Evolutionary conservation across 2,888 invertebrate species (phyloP), one percentile per base, ranked within the genome.

Genomic region (Leucophenga maculata): DNA sequence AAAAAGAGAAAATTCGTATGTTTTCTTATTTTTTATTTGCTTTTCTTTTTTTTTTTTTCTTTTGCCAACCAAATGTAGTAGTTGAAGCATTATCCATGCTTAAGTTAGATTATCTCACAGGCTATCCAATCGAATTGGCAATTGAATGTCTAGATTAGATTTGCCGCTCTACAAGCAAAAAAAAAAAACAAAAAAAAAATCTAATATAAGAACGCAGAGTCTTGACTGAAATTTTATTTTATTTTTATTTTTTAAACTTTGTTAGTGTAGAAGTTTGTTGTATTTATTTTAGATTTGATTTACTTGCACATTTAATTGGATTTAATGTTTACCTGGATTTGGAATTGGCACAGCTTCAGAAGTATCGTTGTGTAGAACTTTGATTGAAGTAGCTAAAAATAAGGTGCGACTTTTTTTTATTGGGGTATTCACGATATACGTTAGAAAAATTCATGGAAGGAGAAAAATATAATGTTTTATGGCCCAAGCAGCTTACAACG

Each of bases 41-140:
- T 32, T 32, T 32, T 32, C 32, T 8, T 32, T 3, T 11, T 39
- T 39, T 6, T 8, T 39, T 39, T 39, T 39, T 39, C 8, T 39
- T 8, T 50, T 50, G 13, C 2, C 50, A 13, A 1, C 50, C 74
- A 70, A 70, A 69, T 67, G 75, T 70, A 73, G 73, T 75, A 80
- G 81, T 79, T 78, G 78, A 79, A 83, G 83, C 81, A 82, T 81
- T 81, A 81, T 83, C 80, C 83, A 74, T 75, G 77, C 80, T 81
- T 82, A 82, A 83, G 83, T 82, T 82, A 74, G 80, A 81, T 82
- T 81, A 81, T 81, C 81, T 76, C 55, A 18, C 48, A 72, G 77
- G 78, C 14, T 44, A 79, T 77, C 77, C 77, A 74, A 81, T 75
- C 81, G 78, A 78, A 82, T 80, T 80, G 80, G 31, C 82, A 82